phyloP scores from a whole-genome alignment of 2,113 vertebrate species.

The Hoplias malabaricus region DNA sequence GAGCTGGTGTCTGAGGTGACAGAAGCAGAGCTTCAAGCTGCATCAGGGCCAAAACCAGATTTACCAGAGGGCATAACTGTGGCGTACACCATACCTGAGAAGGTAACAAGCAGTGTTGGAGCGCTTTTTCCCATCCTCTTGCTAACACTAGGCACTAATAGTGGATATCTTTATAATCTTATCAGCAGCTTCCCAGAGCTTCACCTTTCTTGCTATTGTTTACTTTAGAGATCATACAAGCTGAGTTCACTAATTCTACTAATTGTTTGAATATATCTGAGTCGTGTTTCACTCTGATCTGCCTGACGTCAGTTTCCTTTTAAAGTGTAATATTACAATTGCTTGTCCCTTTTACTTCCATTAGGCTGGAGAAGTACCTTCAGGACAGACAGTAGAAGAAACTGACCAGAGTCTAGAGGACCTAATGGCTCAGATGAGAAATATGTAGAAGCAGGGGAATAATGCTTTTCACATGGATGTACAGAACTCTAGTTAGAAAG shows the following conservation, averaged over 20 bases:
- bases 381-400: slow-evolving; percentile 76
- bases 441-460: slow-evolving; percentile 70
- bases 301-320: neutral
- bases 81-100: slow-evolving; percentile 89
- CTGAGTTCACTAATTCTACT: too few species aligned
- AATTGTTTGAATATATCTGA: too few species aligned
- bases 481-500: too few species aligned
- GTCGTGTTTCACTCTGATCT: too few species aligned
- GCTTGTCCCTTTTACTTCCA: slow-evolving; percentile 14
- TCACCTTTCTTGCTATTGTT: too few species aligned
- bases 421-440: slow-evolving; percentile 93
- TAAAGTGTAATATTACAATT: slow-evolving; percentile 11
- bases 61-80: slow-evolving; percentile 91
- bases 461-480: neutral
- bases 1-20: slow-evolving; percentile 90
- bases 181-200: too few species aligned
- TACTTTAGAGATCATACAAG: too few species aligned
- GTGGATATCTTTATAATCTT: too few species aligned
- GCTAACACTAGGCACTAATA: too few species aligned
- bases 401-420: slow-evolving; percentile 91
- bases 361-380: slow-evolving; percentile 49
- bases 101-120: slow-evolving; percentile 77
- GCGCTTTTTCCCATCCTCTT: too few species aligned
- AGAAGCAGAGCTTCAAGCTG: slow-evolving; percentile 83
- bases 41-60: slow-evolving; percentile 81